Evolutionary conservation across 2,797 vertebrate species (phyloP).

Genomic region (Sciurus carolinensis): DNA sequence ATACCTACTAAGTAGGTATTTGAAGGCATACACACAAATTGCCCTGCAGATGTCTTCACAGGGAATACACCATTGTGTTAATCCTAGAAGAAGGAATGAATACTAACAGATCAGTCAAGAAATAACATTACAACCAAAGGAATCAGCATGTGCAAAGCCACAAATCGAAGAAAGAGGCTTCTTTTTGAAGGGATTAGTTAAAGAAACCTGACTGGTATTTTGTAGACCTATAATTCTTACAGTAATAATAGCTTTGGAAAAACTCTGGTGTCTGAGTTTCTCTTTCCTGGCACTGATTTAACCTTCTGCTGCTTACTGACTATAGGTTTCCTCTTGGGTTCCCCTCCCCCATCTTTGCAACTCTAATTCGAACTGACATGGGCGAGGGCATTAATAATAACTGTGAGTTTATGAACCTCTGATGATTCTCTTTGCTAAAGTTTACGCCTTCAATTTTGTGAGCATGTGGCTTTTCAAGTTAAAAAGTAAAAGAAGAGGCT

Average conservation of each 20-base stretch:
- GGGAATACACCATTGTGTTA: not conserved
- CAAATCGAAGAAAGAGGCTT: not conserved
- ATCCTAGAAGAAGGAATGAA: not conserved
- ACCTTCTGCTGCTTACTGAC: not conserved
- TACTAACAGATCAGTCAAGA: not conserved
- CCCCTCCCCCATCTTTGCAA: not conserved
- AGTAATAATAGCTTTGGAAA: constrained; percentile 15
- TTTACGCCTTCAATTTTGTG: not conserved
- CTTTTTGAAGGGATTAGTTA: not conserved
- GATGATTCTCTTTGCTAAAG: constrained; percentile 23
- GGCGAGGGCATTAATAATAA: not conserved
- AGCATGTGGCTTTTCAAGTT: not conserved
- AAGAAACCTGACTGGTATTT: not conserved
- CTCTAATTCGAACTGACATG: not conserved
- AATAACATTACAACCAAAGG: not conserved
- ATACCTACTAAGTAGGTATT: not conserved
- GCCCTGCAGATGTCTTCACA: not conserved
- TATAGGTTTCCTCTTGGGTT: not conserved
- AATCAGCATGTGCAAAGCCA: not conserved
- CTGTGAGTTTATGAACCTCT: not conserved
- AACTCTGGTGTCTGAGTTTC: not conserved
- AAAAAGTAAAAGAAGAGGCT: constrained; percentile 31
- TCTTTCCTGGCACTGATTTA: not conserved
- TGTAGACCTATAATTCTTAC: not conserved
- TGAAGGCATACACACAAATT: not conserved